Percentiles rank a stretch among this genome's conserved stretches.
Conservation (phyloP, 1,140 invertebrate genomes). For the Drosophila sp. region DNA sequence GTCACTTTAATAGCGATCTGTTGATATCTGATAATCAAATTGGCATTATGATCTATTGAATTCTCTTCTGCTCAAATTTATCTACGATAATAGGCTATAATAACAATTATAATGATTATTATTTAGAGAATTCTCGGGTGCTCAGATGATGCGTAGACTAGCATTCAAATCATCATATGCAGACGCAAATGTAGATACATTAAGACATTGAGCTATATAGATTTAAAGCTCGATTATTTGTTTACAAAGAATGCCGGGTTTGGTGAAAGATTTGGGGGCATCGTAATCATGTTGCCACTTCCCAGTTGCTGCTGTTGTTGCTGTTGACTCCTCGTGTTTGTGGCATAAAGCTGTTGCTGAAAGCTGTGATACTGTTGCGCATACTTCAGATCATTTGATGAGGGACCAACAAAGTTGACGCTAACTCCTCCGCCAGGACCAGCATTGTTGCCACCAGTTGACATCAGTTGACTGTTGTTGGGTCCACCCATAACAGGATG, state of each 20-base stretch:
- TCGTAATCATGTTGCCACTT: slow-evolving; percentile 74
- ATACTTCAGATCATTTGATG: slow-evolving; percentile 95
- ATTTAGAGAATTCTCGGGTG: background rate
- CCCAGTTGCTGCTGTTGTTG: slow-evolving; percentile 64
- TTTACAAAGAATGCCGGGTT: slow-evolving; percentile 77
- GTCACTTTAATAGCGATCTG: background rate
- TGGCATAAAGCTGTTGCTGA: slow-evolving; percentile 97
- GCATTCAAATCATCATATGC: slow-evolving; percentile 15
- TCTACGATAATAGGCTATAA: slow-evolving; percentile 5
- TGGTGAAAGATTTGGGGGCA: slow-evolving; percentile 67
- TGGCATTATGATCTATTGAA: background rate
- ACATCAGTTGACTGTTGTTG: slow-evolving; percentile 85
- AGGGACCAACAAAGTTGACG: slow-evolving; percentile 90
- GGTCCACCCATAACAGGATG: slow-evolving; percentile 49
- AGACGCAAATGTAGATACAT: background rate
- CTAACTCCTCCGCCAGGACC: slow-evolving; percentile 80
- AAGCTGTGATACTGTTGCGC: slow-evolving; percentile 98
- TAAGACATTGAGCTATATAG: background rate
- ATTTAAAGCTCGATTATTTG: slow-evolving; percentile 53
- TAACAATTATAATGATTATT: slow-evolving; percentile 4
- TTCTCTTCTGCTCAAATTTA: slow-evolving; percentile 1
- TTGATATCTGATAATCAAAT: background rate
- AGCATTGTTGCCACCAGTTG: slow-evolving; percentile 75
- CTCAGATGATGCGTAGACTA: slow-evolving; percentile 19
- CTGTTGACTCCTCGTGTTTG: slow-evolving; percentile 90